phyloP scores from a whole-genome alignment of 2,888 invertebrate species.

The Drosophila pseudotalamancana region DNA sequence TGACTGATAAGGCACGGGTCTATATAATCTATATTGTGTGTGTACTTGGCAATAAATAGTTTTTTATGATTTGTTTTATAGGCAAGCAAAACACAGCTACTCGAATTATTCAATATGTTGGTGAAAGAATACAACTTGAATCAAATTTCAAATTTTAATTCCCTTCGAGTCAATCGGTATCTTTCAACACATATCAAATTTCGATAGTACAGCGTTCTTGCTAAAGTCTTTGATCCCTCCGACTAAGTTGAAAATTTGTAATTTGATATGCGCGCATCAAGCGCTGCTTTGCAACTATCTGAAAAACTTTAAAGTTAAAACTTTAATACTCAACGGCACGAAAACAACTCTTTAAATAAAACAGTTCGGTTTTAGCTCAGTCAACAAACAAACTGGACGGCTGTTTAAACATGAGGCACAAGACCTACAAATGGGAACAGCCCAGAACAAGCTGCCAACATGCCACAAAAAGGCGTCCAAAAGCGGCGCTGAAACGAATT shows the following conservation, averaged over 20 bases:
- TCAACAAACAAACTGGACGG: conserved; percentile 55
- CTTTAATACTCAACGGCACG: conserved; percentile 5
- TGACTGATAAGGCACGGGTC: conserved; percentile 40
- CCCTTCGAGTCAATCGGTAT: background rate
- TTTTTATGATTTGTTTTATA: conserved; percentile 1
- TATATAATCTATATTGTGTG: conserved; percentile 3
- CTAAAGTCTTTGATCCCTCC: background rate
- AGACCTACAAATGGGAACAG: conserved; percentile 42
- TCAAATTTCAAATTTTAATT: background rate
- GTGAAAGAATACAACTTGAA: background rate
- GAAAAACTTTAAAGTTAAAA: conserved; percentile 1
- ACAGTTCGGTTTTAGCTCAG: conserved; percentile 34
- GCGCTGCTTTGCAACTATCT: conserved; percentile 23
- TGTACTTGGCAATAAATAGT: background rate
- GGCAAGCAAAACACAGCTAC: background rate
- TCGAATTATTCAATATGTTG: background rate
- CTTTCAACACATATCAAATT: background rate
- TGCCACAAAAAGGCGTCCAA: conserved; percentile 42
- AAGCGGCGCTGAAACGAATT: conserved; percentile 60
- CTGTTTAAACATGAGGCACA: conserved; percentile 61
- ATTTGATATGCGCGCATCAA: conserved; percentile 22
- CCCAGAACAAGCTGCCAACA: conserved; percentile 16
- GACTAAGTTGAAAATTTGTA: background rate
- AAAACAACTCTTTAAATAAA: conserved; percentile 31
- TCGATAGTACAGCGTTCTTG: background rate